Evolutionary conservation across 2,888 invertebrate genomes (phyloP).

Genomic region (Tetragonula carbonaria): DNA sequence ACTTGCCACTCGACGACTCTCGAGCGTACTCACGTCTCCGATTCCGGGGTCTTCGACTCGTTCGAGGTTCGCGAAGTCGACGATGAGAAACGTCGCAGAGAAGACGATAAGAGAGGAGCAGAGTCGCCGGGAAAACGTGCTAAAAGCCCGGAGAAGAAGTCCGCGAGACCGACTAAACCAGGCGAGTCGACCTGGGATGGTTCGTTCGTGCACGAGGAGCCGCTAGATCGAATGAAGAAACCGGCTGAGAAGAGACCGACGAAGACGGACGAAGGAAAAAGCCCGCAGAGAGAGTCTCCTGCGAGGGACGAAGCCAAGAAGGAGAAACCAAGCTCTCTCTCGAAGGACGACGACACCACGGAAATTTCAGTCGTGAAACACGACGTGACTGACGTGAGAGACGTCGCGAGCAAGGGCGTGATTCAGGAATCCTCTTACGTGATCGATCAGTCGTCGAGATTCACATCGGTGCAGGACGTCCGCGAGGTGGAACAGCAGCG

Average conservation of each 20-base stretch:
- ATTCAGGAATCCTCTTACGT: constrained; percentile 74
- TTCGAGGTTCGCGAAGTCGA: constrained; percentile 3
- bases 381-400: constrained; percentile 80
- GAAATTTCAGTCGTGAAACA: constrained; percentile 80
- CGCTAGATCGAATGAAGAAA: constrained; percentile 52
- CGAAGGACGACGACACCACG: constrained; percentile 26
- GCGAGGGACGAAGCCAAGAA: constrained; percentile 37
- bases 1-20: constrained; percentile 28
- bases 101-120: too few relatives aligned
- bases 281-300: neutral
- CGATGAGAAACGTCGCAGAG: neutral
- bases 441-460: constrained; percentile 78
- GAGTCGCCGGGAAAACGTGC: too few relatives aligned
- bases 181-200: constrained; percentile 78
- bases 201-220: constrained; percentile 74
- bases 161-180: constrained; percentile 70
- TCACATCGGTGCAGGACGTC: constrained; percentile 76
- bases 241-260: constrained; percentile 6
- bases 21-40: constrained; percentile 34
- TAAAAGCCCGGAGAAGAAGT: constrained; percentile 55
- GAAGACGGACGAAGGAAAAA: too few relatives aligned
- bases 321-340: neutral
- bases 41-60: constrained; percentile 39
- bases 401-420: constrained; percentile 78
- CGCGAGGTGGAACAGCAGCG: constrained; percentile 82